phyloP scores from a whole-genome alignment of 2,888 invertebrate species.

The Oscheius sp. region DNA sequence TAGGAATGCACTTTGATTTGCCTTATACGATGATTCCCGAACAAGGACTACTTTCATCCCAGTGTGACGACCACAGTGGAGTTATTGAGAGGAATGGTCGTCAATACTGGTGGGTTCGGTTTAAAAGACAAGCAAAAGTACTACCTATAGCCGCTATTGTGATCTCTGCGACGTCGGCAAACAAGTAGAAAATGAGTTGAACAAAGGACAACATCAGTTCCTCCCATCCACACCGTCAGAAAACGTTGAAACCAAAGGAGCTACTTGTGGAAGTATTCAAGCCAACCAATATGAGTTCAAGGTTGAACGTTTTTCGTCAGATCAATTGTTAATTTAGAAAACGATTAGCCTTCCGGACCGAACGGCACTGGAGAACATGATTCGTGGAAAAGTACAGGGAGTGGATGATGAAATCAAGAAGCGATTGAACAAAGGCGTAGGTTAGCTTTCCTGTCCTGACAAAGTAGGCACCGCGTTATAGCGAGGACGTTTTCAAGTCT shows the following conservation, averaged over 20 bases:
- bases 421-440: slow-evolving; percentile 50
- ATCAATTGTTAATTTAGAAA: slow-evolving; percentile 37
- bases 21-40: slow-evolving; percentile 72
- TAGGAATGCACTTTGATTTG: slow-evolving; percentile 71
- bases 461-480: slow-evolving; percentile 43
- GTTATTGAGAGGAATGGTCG: slow-evolving; percentile 70
- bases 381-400: slow-evolving; percentile 69
- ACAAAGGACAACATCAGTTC: slow-evolving; percentile 53
- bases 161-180: slow-evolving; percentile 68
- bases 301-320: slow-evolving; percentile 24
- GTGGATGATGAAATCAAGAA: slow-evolving; percentile 71
- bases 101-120: slow-evolving; percentile 64
- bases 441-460: slow-evolving; percentile 13
- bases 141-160: slow-evolving; percentile 65
- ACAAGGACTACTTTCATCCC: slow-evolving; percentile 67
- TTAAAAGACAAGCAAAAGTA: background rate
- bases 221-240: slow-evolving; percentile 36
- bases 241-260: slow-evolving; percentile 38
- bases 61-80: slow-evolving; percentile 70
- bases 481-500: slow-evolving; percentile 73
- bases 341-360: slow-evolving; percentile 64
- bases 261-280: slow-evolving; percentile 48
- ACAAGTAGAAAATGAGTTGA: slow-evolving; percentile 66
- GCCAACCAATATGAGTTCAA: slow-evolving; percentile 55
- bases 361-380: slow-evolving; percentile 62